phyloP scores from a whole-genome alignment of 2,113 vertebrate genomes.

The Erythrolamprus reginae region DNA sequence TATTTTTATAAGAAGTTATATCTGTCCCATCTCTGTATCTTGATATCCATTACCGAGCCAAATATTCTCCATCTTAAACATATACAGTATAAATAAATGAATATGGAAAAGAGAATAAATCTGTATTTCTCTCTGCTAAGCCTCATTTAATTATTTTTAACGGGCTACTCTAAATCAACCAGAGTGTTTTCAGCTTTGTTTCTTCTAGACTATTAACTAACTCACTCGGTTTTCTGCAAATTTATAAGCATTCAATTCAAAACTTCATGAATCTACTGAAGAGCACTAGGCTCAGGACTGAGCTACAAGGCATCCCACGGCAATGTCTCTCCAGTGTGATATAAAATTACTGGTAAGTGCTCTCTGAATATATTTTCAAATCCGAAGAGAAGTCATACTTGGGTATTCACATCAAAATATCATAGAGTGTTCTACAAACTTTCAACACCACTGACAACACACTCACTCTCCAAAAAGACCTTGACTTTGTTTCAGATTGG shows the following conservation, averaged over 20 bases:
- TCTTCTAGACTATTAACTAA: not conserved
- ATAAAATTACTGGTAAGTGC: not conserved
- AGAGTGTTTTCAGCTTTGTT: not conserved
- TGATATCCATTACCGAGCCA: not conserved
- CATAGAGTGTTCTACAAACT: not conserved
- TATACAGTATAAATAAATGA: not conserved
- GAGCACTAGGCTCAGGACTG: not conserved
- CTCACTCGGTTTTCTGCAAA: not conserved
- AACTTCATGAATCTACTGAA: not conserved
- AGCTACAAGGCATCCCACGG: not conserved
- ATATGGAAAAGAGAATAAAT: not conserved
- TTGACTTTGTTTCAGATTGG: no score
- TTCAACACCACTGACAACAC: no score
- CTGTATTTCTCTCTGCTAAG: not conserved
- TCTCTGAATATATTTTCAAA: not conserved
- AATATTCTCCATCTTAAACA: not conserved
- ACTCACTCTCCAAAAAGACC: no score
- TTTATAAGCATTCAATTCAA: not conserved
- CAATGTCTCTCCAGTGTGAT: not conserved
- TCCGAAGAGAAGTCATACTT: not conserved
- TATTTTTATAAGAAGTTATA: no score
- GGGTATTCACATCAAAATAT: not conserved
- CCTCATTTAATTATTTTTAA: not conserved
- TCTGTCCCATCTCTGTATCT: no score
- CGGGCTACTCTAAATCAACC: not conserved